Percentiles rank a stretch among this genome's conserved stretches.
These are phyloP conservation scores for Carpatolechia fugitivella DNA, from an alignment of 2,888 invertebrate genomes.

Conservation along the genomic window DNA sequence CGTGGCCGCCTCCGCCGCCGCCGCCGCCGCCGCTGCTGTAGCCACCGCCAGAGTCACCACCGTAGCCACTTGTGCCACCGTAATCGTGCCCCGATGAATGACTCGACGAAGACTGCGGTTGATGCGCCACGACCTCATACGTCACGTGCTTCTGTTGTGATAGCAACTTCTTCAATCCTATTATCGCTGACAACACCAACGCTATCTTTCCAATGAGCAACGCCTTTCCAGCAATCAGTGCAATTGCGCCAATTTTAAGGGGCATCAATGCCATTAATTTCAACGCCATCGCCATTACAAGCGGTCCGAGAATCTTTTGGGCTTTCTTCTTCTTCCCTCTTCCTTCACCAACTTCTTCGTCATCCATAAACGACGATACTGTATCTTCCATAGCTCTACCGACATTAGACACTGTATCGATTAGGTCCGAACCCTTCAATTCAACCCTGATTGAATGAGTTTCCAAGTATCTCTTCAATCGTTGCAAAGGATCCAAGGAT, in stretches of 20 bases:
- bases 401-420: constrained; percentile 87
- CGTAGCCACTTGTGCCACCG: constrained; percentile 81
- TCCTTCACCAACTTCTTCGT: constrained; percentile 83
- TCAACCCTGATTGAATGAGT: constrained; percentile 91
- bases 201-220: constrained; percentile 91
- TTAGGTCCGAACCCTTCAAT: constrained; percentile 90
- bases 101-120: constrained; percentile 84
- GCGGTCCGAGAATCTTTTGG: constrained; percentile 86
- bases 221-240: constrained; percentile 91
- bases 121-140: constrained; percentile 92
- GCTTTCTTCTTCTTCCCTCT: constrained; percentile 92
- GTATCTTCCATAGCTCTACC: constrained; percentile 89
- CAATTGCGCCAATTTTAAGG: constrained; percentile 88
- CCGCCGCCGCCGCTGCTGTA: constrained; percentile 73
- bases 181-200: constrained; percentile 88
- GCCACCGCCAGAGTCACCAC: constrained; percentile 68
- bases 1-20: constrained; percentile 52
- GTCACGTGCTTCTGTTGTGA: constrained; percentile 92
- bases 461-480: constrained; percentile 87
- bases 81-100: constrained; percentile 84
- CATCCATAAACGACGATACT: constrained; percentile 81
- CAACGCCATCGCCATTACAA: constrained; percentile 86
- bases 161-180: constrained; percentile 90
- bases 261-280: constrained; percentile 90
- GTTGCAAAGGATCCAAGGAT: constrained; percentile 83